Base-by-base conservation (phyloP, 2,113 vertebrate species). In the Lycaon pictus region DNA sequence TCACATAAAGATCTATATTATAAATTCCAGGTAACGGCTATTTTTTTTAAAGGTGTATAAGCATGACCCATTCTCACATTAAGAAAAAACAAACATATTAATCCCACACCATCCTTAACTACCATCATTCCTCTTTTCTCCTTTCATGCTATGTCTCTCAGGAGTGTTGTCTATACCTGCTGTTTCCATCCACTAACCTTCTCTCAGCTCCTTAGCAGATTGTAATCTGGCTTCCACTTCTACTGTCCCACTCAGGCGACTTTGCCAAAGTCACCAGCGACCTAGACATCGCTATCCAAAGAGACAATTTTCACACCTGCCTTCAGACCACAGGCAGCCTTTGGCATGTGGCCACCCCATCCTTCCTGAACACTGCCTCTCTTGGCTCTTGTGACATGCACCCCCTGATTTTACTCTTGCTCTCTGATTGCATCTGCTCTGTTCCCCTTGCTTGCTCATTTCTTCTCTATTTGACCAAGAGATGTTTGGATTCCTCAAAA, bases 291-390 rank as follows among this genome's bases (percentile, higher is more conserved):
- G 37, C 19, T 20, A 0, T 19, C 35, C 48, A 48, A 1, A n/a
- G 32, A 80, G 80, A 51, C 17, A 10, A 53, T 23, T 88, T 13
- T 37, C 11, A n/a, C 6, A 16, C 27, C 80, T 55, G 25, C 62
- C 19, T 17, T 12, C 58, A 63, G 51, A 43, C 16, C 16, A 3
- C 1, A 29, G 71, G 7, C 4, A 3, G n/a, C 56, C 10, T 89
- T 76, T 20, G n/a, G 13, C 29, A 2, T 7, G 11, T 25, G 23
- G 16, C 22, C 7, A 8, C 10, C 7, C 16, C 3, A 1, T n/a
- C 55, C 55, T 43, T n/a, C 6, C 58, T 92, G 29, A 72, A 11
- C 0, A 0, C 32, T 48, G 72, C 37, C 35, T 48, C 5, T 37
- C 51, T 9, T 4, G 27, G 16, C 56, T 15, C 12, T 25, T 7